Evolutionary conservation across 2,888 invertebrate genomes (phyloP), one percentile per base, ranked within the genome.

Genomic region (Meiosimyza decipiens): DNA sequence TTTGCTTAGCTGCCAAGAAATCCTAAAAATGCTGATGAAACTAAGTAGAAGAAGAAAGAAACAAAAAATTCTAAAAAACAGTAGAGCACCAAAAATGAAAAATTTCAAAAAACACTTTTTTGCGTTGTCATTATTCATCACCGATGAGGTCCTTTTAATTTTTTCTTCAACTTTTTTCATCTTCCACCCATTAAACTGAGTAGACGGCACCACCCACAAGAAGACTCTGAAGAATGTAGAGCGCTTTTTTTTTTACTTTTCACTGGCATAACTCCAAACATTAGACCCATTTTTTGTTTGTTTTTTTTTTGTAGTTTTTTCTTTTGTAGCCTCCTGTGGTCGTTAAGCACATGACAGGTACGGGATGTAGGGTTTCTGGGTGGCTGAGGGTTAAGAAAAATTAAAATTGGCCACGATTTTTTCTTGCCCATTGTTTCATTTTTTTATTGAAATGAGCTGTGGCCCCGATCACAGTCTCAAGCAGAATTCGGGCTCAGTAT

Each of bases 381-480:
- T 57, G 63, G 47, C 40, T 54, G 71, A 71, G 65, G 71, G 73
- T 75, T 73, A 77, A 80, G 79, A 81, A 84, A 85, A 84, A 84
- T 84, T 85, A 82, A 85, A 84, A 85, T 85, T 85, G 84, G 84
- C 84, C 83, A 82, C 82, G 83, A 85, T 85, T 85, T 84, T 84
- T 81, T 78, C 78, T 80, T 77, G 78, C 79, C 79, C 83, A 84
- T 84, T 86, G 84, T 85, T 85, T 85, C 79, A 81, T 82, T 84
- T 82, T 83, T 82, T 82, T 81, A 79, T 78, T 77, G 28, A 69
- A 65, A 66, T 59, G 59, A 66, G 33, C 28, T 66, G 15, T 40
- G 12, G 54, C 52, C 12, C 13, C 52, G 16, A 47, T 40, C 40
- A 50, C 49, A 40, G 40, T 11, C 57, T 59, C 16, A 66, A 52